Conservation (phyloP, 1,140 invertebrate species). For the Zaprionus camerounensis region DNA sequence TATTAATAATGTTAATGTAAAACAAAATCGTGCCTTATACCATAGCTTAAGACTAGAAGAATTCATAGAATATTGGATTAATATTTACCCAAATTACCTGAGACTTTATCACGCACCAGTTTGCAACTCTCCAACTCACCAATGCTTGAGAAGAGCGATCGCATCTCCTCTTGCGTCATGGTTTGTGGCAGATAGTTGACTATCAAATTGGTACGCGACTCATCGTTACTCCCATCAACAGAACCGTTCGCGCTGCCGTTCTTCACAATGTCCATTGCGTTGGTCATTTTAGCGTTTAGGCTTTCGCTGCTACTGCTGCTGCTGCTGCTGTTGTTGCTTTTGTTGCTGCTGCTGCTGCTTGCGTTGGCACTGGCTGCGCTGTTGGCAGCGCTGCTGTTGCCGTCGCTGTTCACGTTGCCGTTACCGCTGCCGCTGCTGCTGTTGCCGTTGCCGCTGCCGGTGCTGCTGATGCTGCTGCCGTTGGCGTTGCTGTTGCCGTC, state of each 20-base stretch:
- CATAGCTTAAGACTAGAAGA: background rate
- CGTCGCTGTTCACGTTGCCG: slow-evolving; percentile 15
- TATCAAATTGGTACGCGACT: slow-evolving; percentile 92
- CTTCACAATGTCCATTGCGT: slow-evolving; percentile 84
- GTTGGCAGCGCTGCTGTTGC: slow-evolving; percentile 26
- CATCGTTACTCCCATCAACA: slow-evolving; percentile 85
- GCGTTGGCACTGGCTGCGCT: slow-evolving; percentile 3
- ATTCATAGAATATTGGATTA: slow-evolving; percentile 53
- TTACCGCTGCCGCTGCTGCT: slow-evolving; percentile 12
- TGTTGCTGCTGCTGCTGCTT: background rate
- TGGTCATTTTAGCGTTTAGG: slow-evolving; percentile 72
- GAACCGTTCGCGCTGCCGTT: slow-evolving; percentile 87
- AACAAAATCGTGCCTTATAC: background rate
- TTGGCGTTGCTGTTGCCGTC: slow-evolving; percentile 8
- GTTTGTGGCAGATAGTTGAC: slow-evolving; percentile 96
- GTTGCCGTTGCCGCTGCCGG: slow-evolving; percentile 20
- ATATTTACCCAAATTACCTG: slow-evolving; percentile 86
- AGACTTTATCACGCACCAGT: slow-evolving; percentile 95
- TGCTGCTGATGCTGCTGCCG: slow-evolving; percentile 25
- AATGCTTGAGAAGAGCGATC: slow-evolving; percentile 93
- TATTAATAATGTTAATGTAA: too few species aligned
- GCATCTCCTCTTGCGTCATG: slow-evolving; percentile 96
- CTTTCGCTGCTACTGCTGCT: slow-evolving; percentile 25
- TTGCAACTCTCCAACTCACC: slow-evolving; percentile 96
- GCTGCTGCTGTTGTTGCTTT: slow-evolving; percentile 16